Base-by-base conservation (phyloP, 2,888 invertebrate species). In the Mechanitis messenoides region DNA sequence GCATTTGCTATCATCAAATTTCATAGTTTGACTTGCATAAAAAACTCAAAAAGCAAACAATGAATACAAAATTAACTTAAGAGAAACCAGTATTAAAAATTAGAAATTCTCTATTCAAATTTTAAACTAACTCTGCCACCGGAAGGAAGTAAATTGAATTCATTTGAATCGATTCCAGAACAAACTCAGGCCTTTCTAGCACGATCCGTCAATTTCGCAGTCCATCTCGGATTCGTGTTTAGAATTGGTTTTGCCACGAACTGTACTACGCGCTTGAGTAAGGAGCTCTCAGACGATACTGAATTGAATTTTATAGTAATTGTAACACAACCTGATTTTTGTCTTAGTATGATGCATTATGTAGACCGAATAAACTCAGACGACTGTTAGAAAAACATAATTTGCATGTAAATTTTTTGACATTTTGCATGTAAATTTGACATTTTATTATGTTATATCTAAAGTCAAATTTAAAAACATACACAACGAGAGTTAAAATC, bases 221-320 rank as follows among this genome's bases (percentile, higher is more conserved):
- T 72, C 66, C 67, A 71, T 70, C 69, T 69, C 69, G 67, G 62
- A 72, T 70, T 68, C 68, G 72, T 69, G 73, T 72, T 76, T 71
- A 67, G 71, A 76, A 75, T 76, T 75, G 72, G 70, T 71, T 70
- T 70, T 69, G 69, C 68, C 67, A 62, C 66, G 61, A 61, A 64
- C 55, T 58, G 60, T 56, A 61, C 58, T 35, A 42, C 58, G 66
- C 70, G 64, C 61, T 60, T 53, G 63, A 61, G 38, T 53, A 58
- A 60, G 55, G 45, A 47, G 42, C 55, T 58, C 56, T 56, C 56
- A 61, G 63, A 56, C 47, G 60, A 56, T 54, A 60, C 54, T 33
- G 33, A 45, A 53, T 56, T 53, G 55, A 31, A 33, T 53, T 58
- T 56, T 20, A 53, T 57, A 47, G 45, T 53, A 56, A 60, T 58